Conservation (phyloP, 2,113 vertebrate species). For the Rynchops niger region DNA sequence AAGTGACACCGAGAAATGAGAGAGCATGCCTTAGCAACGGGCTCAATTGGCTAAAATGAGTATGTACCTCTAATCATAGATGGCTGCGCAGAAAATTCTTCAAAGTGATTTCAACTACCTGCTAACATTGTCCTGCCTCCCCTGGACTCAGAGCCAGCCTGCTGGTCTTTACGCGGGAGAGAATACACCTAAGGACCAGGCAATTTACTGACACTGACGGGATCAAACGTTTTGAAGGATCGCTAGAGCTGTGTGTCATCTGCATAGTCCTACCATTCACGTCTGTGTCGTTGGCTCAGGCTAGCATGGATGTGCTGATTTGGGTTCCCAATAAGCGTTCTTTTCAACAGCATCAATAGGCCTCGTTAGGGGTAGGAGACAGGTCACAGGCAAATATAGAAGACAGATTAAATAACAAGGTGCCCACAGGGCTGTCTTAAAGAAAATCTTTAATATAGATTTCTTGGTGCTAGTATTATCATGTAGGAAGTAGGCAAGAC, state of each 20-base stretch:
- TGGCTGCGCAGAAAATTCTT: not conserved
- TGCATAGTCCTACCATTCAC: not conserved
- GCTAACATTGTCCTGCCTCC: not conserved
- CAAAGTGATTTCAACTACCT: not conserved
- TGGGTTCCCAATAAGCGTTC: not conserved
- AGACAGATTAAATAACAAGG: not conserved
- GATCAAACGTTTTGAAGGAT: not conserved
- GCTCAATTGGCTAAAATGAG: accelerated
- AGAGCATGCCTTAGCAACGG: conserved; percentile 15
- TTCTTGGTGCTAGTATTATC: not conserved
- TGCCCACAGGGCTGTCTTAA: not conserved
- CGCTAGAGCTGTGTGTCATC: not conserved
- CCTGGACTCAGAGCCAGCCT: not conserved
- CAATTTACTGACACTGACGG: not conserved
- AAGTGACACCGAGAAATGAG: not conserved
- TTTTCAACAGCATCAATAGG: not conserved
- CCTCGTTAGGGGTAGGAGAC: not conserved
- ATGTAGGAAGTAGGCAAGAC: not conserved
- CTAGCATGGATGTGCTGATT: not conserved
- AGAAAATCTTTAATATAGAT: not conserved
- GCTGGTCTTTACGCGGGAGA: accelerated
- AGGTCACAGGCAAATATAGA: not conserved
- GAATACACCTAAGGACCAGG: not conserved
- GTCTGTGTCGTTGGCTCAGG: not conserved
- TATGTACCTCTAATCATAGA: not conserved